These are phyloP conservation scores for Phrynosoma blainvillii DNA, from an alignment of 2,113 vertebrate species.

Conservation along the genomic window DNA sequence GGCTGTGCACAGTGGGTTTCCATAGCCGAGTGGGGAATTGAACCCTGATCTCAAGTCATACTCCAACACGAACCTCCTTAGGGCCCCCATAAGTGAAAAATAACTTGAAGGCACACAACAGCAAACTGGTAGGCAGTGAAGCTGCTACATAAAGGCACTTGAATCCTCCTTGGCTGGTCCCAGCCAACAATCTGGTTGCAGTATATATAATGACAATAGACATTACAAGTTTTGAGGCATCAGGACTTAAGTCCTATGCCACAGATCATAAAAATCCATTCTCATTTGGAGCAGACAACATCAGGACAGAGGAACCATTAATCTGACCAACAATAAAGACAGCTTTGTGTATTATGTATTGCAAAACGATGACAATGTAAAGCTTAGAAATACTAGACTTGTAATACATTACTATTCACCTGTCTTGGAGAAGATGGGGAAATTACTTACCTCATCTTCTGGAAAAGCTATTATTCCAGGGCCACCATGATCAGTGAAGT, in stretches of 20 bases:
- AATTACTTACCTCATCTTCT: constrained; percentile 84
- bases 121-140: no score
- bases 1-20: no score
- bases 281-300: neutral
- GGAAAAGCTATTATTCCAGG: constrained; percentile 93
- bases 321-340: neutral
- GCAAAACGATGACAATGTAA: neutral
- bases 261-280: neutral
- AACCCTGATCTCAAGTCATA: no score
- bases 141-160: no score
- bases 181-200: neutral
- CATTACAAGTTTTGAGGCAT: neutral
- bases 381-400: neutral
- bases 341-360: neutral
- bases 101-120: no score
- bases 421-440: neutral
- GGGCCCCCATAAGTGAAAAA: no score
- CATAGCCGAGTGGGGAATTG: no score
- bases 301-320: neutral
- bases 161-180: no score
- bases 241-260: no score
- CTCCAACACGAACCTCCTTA: no score
- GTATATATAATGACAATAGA: neutral
- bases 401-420: no score
- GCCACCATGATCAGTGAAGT: constrained; percentile 94